Base-by-base conservation (phyloP, 1,140 invertebrate species). In the Euborellia annulipes region DNA sequence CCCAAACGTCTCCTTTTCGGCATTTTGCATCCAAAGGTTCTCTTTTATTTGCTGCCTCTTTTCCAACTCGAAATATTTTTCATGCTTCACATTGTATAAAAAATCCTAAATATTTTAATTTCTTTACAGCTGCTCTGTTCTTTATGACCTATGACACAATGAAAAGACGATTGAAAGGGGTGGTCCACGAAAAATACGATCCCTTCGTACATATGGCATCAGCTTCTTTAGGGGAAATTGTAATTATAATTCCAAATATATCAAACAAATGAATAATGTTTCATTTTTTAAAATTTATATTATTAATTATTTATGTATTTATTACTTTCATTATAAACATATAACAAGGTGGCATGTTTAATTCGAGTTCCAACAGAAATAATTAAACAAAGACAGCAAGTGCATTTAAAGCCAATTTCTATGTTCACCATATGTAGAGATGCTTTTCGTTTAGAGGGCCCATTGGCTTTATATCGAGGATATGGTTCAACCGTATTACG, bases 341-440 rank as follows among this genome's bases (percentile, higher is more conserved):
- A 39, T 49, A 48, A 56, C 42, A 50, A 85, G 86, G 65, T 78
- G 30, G 87, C 90, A 9, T 97, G 92, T 61, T 55, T 86, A 21
- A 68, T 92, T n/a, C 67, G 92, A 55, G 93, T 97, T 16, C 94
- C 94, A 2, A 80, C 87, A 17, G 94, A 98, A 66, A 80, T 97
- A 41, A 75, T 93, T 0, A 98, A 98, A 62, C 94, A 98, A 67
- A 68, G 92, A 54, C 73, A 84, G 46, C 93, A 98, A 67, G 82
- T 85, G 1, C 61, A 70, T 47, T 62, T 60, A 51, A 58, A 55
- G 45, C 59, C 56, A 57, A 63, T 54, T 30, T 61, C 69, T 49
- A 70, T 64, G 23, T 59, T 62, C 21, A 63, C 62, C 48, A 79
- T 89, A 36, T 57, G 87, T 3, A 55, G 62, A 43, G 57, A 69